Conservation (phyloP, 2,888 invertebrate species). For the Acanthococcus lagerstroemiae region DNA sequence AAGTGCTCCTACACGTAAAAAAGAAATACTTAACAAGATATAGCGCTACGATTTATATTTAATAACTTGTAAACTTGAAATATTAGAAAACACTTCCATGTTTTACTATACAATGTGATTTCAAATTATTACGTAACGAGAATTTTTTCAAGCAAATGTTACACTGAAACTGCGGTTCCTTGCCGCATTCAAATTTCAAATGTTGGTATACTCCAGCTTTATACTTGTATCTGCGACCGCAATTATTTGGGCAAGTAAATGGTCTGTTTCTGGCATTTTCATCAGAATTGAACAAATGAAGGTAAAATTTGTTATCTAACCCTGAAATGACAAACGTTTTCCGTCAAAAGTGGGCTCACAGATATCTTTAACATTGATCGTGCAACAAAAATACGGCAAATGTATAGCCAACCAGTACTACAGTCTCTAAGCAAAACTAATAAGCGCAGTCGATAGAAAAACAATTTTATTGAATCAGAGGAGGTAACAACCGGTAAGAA, state of each 20-base stretch:
- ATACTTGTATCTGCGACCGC: constrained; percentile 29
- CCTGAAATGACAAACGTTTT: not conserved
- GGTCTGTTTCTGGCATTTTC: not conserved
- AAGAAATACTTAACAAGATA: not conserved
- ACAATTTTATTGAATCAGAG: no score
- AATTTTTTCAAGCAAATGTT: constrained; percentile 49
- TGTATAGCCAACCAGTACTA: no score
- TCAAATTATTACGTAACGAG: constrained; percentile 45
- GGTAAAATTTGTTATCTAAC: not conserved
- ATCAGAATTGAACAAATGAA: not conserved
- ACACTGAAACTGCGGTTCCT: no score
- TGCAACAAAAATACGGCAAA: no score
- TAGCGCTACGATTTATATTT: not conserved
- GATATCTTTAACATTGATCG: not conserved
- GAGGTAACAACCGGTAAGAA: no score
- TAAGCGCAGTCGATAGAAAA: no score
- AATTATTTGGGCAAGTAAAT: constrained; percentile 16
- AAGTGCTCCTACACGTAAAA: no score
- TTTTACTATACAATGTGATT: constrained; percentile 41
- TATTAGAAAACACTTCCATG: not conserved
- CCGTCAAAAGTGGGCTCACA: not conserved
- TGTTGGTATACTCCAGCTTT: constrained; percentile 44
- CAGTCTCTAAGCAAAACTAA: no score
- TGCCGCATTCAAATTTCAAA: constrained; percentile 50
- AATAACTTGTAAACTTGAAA: not conserved